Percentiles rank a stretch among this genome's conserved stretches.
These are phyloP conservation scores for Leptestheria dahalacensis DNA, from an alignment of 1,140 invertebrate genomes.

Conservation along the genomic window DNA sequence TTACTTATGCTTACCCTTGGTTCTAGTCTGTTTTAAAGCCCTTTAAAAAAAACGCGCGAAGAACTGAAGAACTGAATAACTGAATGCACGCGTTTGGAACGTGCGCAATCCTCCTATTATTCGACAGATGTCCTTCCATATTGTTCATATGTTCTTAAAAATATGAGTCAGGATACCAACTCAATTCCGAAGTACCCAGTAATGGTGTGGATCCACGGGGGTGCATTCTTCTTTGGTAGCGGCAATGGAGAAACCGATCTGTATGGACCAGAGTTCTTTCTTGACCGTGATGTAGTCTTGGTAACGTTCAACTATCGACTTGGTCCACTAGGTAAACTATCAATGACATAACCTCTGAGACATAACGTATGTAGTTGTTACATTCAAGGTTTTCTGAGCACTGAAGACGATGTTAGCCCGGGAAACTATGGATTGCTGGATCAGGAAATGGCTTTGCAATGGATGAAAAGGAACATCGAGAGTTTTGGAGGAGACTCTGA, in stretches of 20 bases:
- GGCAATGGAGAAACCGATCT: slow-evolving; percentile 44
- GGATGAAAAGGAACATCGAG: slow-evolving; percentile 47
- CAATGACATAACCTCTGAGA: no score
- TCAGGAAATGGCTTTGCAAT: slow-evolving; percentile 31
- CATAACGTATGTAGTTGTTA: no score
- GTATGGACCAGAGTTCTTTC: slow-evolving; percentile 53
- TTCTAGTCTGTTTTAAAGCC: no score
- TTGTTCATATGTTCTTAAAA: no score
- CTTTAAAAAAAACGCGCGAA: no score
- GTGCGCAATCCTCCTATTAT: no score
- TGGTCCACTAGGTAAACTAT: slow-evolving; percentile 45
- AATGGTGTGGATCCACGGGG: slow-evolving; percentile 60
- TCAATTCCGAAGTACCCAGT: slow-evolving; percentile 25
- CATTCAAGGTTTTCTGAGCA: slow-evolving; percentile 24
- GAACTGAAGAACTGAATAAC: no score
- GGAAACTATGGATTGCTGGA: slow-evolving; percentile 31
- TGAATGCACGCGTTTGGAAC: no score
- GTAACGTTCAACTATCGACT: slow-evolving; percentile 65
- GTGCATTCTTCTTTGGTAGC: slow-evolving; percentile 39
- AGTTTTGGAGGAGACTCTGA: slow-evolving; percentile 11
- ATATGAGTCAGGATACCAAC: no score
- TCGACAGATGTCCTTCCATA: no score
- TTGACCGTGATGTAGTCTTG: slow-evolving; percentile 55
- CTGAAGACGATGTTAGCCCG: slow-evolving; percentile 22
- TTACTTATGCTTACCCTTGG: no score